phyloP scores from a whole-genome alignment of 2,113 vertebrate species.

The Cettia cetti region DNA sequence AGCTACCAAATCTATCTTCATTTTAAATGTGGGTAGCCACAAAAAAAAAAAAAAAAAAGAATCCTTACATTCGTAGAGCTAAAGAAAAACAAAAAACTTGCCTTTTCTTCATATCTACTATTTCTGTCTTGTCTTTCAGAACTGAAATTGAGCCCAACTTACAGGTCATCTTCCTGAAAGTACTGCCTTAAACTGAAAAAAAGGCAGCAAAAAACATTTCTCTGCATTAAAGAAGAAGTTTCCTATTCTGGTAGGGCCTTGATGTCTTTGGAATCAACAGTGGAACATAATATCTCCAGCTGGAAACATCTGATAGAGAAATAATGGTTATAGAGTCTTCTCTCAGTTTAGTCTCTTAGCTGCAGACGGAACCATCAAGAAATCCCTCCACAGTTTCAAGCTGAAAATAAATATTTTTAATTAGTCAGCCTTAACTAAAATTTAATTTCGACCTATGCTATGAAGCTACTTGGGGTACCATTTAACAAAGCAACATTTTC shows the following conservation, averaged over 20 bases:
- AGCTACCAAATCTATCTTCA: not conserved
- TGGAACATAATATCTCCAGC: not conserved
- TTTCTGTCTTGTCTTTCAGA: not conserved
- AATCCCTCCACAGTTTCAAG: not conserved
- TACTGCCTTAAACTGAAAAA: not conserved
- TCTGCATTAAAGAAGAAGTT: not conserved
- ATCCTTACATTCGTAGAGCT: not conserved
- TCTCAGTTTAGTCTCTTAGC: not conserved
- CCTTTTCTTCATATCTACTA: not conserved
- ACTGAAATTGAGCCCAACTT: not conserved
- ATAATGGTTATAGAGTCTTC: not conserved
- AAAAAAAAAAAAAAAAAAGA: not conserved
- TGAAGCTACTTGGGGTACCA: not conserved
- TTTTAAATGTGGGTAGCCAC: not conserved
- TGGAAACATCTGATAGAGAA: not conserved
- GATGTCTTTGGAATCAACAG: not conserved
- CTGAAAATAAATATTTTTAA: not conserved
- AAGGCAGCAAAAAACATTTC: not conserved
- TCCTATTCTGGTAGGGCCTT: not conserved
- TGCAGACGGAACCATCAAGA: not conserved
- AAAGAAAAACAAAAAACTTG: not conserved
- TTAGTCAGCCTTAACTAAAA: not conserved
- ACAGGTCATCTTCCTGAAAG: not conserved
- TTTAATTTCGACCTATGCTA: not conserved
- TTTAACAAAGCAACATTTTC: not conserved